Base-by-base conservation (phyloP, 2,888 invertebrate genomes). In the Limnephilus marmoratus region DNA sequence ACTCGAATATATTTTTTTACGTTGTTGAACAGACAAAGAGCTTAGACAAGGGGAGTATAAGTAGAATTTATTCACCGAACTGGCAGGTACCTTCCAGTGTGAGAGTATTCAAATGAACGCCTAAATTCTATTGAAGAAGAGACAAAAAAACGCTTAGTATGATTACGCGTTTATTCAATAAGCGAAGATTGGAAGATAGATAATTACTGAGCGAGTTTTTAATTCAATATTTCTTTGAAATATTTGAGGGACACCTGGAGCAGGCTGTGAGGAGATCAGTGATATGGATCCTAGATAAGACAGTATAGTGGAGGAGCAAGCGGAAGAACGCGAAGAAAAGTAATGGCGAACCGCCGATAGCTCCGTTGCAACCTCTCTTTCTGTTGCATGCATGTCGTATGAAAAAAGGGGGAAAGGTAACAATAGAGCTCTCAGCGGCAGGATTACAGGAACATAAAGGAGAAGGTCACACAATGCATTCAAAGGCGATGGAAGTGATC, bases 171-270 rank as follows among this genome's bases (percentile, higher is more conserved):
- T 85, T 41, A 85, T 41, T 41, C 11, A 37, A 85, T 24, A 41
- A 34, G n/a, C n/a, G 37, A 37, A n/a, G 41, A 41, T 85, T 41
- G 37, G 3, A 83, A 83, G 31, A 5, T 31, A 85, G 85, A 85
- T 85, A 85, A 85, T 41, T 85, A 34, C 41, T 24, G 13, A n/a
- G 41, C 85, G 41, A 45, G n/a, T n/a, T 41, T 85, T 85, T 85
- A 85, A 85, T 85, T 85, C 85, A 85, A 45, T 85, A 85, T 41
- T 68, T 24, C 68, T 68, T 68, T 24, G 24, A 68, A 68, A 24
- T 68, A n/a, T n/a, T n/a, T 13, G 29, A 29, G 49, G 86, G 49
- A 49, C 86, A 86, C 86, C 86, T 86, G 86, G 86, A 86, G 15
- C 29, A 13, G 86, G 15, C 86, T 18, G 86, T 13, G 53, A 29